Evolutionary conservation across 2,888 invertebrate species (phyloP).

Genomic region (Amaurobius ferox): DNA sequence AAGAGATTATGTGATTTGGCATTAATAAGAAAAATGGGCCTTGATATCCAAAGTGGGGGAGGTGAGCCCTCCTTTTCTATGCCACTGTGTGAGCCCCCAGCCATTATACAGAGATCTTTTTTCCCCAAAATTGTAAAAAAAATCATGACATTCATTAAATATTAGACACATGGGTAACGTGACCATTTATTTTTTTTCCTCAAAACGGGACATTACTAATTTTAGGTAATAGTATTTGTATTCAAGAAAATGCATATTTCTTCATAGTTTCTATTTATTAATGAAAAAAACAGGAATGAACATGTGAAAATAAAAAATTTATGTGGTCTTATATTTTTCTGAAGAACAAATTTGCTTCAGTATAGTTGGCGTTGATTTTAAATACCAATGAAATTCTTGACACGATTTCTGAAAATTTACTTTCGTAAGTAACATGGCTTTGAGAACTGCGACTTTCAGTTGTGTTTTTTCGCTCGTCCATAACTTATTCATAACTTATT

Average conservation of each 20-base stretch:
- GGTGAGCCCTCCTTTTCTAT: no score
- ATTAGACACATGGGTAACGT: no score
- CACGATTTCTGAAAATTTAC: background rate
- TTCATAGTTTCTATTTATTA: background rate
- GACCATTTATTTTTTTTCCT: background rate
- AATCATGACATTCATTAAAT: no score
- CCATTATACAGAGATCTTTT: no score
- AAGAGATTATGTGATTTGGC: no score
- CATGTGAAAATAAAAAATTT: background rate
- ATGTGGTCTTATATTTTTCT: background rate
- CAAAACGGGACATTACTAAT: background rate
- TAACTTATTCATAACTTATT: no score
- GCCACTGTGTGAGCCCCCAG: no score
- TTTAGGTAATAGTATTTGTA: background rate
- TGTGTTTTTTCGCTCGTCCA: no score
- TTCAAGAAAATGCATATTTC: slow-evolving; percentile 6
- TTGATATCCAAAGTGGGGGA: no score
- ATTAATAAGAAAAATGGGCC: no score
- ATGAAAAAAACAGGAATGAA: no score
- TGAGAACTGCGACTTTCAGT: background rate
- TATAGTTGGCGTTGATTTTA: background rate
- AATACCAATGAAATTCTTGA: background rate
- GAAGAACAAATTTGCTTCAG: background rate
- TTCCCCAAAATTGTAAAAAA: no score
- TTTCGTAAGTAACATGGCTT: background rate